These are phyloP conservation scores for Drosophila buzzatii DNA, from an alignment of 2,888 invertebrate species.

Conservation along the genomic window DNA sequence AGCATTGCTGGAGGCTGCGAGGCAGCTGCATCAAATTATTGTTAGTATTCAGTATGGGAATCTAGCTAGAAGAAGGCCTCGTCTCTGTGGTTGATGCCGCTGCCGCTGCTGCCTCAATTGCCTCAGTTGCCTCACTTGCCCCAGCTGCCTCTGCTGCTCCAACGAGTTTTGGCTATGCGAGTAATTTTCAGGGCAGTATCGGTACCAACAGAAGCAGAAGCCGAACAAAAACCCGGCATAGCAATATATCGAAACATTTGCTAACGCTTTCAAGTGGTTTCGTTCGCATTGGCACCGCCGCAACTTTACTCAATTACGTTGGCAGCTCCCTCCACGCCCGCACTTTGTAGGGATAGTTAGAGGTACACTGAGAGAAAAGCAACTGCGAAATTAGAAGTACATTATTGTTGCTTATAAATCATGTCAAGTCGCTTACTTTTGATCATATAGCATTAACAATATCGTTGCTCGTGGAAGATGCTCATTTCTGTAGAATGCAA, in stretches of 20 bases:
- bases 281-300: constrained; percentile 69
- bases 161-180: constrained; percentile 37
- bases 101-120: constrained; percentile 7
- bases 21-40: constrained; percentile 66
- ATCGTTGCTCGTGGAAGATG: not conserved
- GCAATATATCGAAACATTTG: constrained; percentile 78
- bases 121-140: not conserved
- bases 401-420: not conserved
- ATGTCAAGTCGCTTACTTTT: not conserved
- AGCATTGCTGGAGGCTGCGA: constrained; percentile 18
- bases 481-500: not conserved
- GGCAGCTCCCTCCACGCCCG: constrained; percentile 37
- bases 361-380: not conserved
- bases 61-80: constrained; percentile 25
- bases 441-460: too few species aligned
- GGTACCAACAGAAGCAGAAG: not conserved
- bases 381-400: not conserved
- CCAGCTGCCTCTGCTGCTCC: not conserved
- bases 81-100: constrained; percentile 3
- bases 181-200: constrained; percentile 32
- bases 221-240: constrained; percentile 32
- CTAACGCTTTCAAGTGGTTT: constrained; percentile 69
- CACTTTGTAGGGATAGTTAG: not conserved
- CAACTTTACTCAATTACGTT: constrained; percentile 79
- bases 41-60: constrained; percentile 65